Evolutionary conservation across 2,888 invertebrate species (phyloP).

Genomic region (Lepidocyrtoides sp.): DNA sequence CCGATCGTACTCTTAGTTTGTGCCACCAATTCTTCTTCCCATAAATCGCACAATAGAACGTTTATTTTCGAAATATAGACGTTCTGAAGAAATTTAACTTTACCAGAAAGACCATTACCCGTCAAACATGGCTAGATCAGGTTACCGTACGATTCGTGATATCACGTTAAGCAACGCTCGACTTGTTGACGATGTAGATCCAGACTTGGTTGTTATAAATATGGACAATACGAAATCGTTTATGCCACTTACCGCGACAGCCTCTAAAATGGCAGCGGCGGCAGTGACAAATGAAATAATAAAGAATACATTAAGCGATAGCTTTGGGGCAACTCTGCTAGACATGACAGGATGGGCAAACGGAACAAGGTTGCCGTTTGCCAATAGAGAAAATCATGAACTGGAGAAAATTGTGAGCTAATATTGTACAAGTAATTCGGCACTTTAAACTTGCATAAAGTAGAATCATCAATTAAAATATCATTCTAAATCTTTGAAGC

Average conservation of each 20-base stretch:
- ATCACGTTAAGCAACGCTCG: conserved; percentile 51
- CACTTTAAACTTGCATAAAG: too few species aligned
- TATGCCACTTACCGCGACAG: conserved; percentile 4
- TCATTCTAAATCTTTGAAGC: too few species aligned
- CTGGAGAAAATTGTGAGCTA: conserved; percentile 72
- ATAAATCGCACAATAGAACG: too few species aligned
- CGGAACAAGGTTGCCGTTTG: conserved; percentile 73
- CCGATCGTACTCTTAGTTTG: too few species aligned
- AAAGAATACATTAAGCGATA: conserved; percentile 5
- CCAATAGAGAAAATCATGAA: conserved; percentile 69
- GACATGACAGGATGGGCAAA: conserved; percentile 70
- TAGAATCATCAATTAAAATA: too few species aligned
- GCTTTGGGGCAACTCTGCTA: conserved; percentile 2
- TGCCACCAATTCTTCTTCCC: too few species aligned
- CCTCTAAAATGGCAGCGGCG: conserved; percentile 15
- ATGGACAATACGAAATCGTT: conserved; percentile 49
- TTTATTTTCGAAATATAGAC: background rate
- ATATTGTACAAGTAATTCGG: too few species aligned
- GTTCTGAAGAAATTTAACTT: background rate
- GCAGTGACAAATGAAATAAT: background rate
- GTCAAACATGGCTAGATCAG: background rate
- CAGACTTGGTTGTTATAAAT: conserved; percentile 55
- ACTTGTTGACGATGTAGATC: conserved; percentile 49
- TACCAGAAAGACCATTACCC: background rate
- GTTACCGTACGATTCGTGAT: conserved; percentile 51